A percentile compares a stretch with the other conserved stretches of the same genome.
Evolutionary conservation across 2,113 vertebrate species (phyloP).

Genomic region (Chauna torquata): DNA sequence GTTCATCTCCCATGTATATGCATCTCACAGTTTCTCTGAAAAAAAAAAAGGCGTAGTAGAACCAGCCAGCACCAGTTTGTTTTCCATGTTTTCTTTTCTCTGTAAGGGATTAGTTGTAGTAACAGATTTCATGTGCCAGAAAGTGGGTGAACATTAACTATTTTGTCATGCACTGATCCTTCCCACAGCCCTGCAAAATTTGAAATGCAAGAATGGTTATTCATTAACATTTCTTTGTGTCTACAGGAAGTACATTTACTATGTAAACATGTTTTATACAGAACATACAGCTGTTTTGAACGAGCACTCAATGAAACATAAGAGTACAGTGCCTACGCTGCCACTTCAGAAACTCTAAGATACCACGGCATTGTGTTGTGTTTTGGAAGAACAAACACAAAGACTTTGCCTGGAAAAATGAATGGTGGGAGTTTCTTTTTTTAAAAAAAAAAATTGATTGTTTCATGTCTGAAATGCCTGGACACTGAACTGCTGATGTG

Average conservation of each 20-base stretch:
- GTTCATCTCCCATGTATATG: slow-evolving; percentile 31
- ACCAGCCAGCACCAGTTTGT: slow-evolving; percentile 7
- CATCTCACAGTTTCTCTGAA: slow-evolving; percentile 20
- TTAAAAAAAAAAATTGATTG: neutral
- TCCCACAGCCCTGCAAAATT: slow-evolving; percentile 57
- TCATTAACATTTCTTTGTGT: slow-evolving; percentile 69
- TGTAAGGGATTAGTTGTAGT: slow-evolving; percentile 56
- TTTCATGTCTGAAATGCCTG: neutral
- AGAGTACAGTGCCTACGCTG: slow-evolving; percentile 39
- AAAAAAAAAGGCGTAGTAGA: neutral
- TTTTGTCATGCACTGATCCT: slow-evolving; percentile 62
- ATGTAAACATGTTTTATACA: slow-evolving; percentile 68
- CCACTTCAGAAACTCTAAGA: slow-evolving; percentile 26
- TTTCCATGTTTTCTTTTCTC: slow-evolving; percentile 63
- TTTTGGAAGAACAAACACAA: slow-evolving; percentile 8
- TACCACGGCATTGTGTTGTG: slow-evolving; percentile 2
- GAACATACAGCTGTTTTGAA: slow-evolving; percentile 64
- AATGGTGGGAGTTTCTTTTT: neutral
- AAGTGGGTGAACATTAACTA: slow-evolving; percentile 63
- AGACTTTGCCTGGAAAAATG: neutral
- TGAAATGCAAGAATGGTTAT: slow-evolving; percentile 62
- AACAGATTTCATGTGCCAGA: slow-evolving; percentile 64
- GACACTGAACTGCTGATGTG: neutral
- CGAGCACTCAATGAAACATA: slow-evolving; percentile 28
- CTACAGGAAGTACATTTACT: slow-evolving; percentile 67